phyloP scores from a whole-genome alignment of 1,140 invertebrate species.

The Trichonephila inaurata region DNA sequence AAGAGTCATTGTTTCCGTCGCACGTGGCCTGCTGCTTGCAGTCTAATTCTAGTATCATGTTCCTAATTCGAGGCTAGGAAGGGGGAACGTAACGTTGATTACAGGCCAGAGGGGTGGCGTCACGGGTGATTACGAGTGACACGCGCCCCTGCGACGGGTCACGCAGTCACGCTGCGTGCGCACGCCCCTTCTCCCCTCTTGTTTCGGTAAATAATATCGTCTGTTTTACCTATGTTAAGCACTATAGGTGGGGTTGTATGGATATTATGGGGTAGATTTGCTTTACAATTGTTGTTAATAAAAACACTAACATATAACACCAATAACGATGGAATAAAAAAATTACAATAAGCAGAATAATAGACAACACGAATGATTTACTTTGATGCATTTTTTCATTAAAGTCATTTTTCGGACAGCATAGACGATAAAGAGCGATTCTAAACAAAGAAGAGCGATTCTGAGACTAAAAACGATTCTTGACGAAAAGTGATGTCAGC shows the following conservation, averaged over 20 bases:
- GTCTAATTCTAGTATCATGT: conserved; percentile 1
- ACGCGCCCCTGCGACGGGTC: conserved; percentile 61
- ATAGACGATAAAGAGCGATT: too few relatives aligned
- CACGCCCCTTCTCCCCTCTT: neutral
- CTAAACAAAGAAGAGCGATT: too few relatives aligned
- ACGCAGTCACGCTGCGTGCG: conserved; percentile 31
- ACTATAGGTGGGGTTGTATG: neutral
- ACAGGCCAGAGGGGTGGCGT: conserved; percentile 23
- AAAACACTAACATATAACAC: too few relatives aligned
- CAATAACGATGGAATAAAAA: too few relatives aligned
- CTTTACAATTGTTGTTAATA: too few relatives aligned
- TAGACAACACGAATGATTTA: too few relatives aligned
- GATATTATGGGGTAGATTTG: neutral
- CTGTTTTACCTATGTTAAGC: neutral
- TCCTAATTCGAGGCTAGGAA: neutral
- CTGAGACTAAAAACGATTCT: too few relatives aligned
- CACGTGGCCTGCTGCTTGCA: neutral
- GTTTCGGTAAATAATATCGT: conserved; percentile 27
- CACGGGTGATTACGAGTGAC: conserved; percentile 74
- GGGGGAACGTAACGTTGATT: conserved; percentile 35
- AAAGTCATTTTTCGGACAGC: too few relatives aligned
- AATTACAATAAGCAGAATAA: too few relatives aligned
- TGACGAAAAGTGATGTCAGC: too few relatives aligned
- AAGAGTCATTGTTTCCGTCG: neutral
- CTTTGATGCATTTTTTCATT: too few relatives aligned